These are phyloP conservation scores for Cebus imitator DNA, from an alignment of 2,113 vertebrate species.

Conservation along the genomic window DNA sequence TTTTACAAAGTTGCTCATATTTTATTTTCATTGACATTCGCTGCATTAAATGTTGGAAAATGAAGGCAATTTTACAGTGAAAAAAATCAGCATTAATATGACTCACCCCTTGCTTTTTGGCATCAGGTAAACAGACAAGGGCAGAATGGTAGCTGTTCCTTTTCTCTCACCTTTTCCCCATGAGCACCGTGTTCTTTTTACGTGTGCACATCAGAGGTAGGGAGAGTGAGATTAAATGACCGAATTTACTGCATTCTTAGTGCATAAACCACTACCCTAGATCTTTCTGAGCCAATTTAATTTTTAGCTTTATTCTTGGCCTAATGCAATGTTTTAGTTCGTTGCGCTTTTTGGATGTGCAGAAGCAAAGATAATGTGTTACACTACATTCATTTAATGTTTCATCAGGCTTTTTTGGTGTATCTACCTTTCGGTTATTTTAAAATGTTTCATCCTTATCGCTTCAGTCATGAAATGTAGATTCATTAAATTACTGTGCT, in stretches of 20 bases:
- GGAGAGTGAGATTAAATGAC: conserved; percentile 85
- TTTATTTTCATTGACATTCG: conserved; percentile 80
- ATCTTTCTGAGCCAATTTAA: conserved; percentile 88
- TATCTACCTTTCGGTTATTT: conserved; percentile 90
- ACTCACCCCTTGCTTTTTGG: background rate
- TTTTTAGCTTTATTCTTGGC: conserved; percentile 89
- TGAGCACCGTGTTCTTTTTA: conserved; percentile 64
- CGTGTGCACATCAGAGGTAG: conserved; percentile 79
- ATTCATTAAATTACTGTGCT: conserved; percentile 84
- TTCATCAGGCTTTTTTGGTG: conserved; percentile 87
- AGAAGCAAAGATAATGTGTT: conserved; percentile 90
- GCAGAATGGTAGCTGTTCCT: background rate
- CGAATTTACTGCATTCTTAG: conserved; percentile 86
- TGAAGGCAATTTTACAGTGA: conserved; percentile 77
- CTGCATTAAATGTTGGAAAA: conserved; percentile 83
- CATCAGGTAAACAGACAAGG: conserved; percentile 57
- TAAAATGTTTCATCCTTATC: conserved; percentile 88
- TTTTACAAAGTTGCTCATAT: conserved; percentile 82
- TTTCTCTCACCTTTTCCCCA: conserved; percentile 52
- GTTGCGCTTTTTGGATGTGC: conserved; percentile 89
- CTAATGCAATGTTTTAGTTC: conserved; percentile 92
- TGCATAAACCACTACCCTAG: conserved; percentile 86
- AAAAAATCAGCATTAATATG: conserved; percentile 71
- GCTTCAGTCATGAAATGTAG: conserved; percentile 86
- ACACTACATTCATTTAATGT: conserved; percentile 90